Percentiles rank a stretch among this genome's conserved stretches.
Evolutionary conservation across 2,888 invertebrate genomes (phyloP).

Genomic region (Dendrolimus pini): DNA sequence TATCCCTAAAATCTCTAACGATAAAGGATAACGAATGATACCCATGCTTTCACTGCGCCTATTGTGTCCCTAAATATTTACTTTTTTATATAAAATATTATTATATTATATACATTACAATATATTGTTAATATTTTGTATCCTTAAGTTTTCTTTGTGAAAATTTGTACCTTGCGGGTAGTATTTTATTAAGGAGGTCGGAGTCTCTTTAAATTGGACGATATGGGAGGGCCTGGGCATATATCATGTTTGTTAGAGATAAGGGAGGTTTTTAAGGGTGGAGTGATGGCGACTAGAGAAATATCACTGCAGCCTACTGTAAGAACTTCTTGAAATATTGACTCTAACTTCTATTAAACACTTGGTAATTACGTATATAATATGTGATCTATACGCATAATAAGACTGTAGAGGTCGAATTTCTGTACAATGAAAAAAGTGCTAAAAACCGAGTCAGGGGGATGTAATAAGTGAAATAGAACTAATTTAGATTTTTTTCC

Average conservation of each 20-base stretch:
- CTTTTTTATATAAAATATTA: neutral
- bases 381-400: too few species aligned
- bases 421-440: too few species aligned
- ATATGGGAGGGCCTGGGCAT: constrained; percentile 46
- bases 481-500: too few species aligned
- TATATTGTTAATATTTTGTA: neutral
- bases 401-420: too few species aligned
- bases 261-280: constrained; percentile 10
- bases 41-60: neutral
- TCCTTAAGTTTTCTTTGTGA: neutral
- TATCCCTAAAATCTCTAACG: too few species aligned
- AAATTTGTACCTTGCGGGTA: neutral
- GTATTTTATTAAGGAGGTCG: constrained; percentile 50
- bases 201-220: constrained; percentile 59
- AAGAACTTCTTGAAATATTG: too few species aligned
- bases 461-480: too few species aligned
- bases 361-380: too few species aligned
- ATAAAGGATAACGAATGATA: neutral
- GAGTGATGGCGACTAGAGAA: too few species aligned
- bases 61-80: neutral
- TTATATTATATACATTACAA: neutral
- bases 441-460: too few species aligned
- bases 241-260: constrained; percentile 49
- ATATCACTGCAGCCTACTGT: too few species aligned
- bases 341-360: too few species aligned